Base-by-base conservation (phyloP, 2,888 invertebrate species). In the Idaea dimidiata region DNA sequence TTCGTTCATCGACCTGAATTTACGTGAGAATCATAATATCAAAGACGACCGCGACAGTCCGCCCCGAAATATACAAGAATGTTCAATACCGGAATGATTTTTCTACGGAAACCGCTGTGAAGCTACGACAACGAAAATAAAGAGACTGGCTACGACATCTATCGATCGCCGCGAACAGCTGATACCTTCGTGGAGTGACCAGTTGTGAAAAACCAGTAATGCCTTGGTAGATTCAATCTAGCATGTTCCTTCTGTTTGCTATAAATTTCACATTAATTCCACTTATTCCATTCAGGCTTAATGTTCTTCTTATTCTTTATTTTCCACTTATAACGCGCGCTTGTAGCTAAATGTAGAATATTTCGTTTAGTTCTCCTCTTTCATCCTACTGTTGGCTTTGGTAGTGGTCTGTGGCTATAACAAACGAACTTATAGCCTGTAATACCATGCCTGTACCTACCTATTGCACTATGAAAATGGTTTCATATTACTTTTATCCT, bases 91-190 rank as follows among this genome's bases (percentile, higher is more conserved):
- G 77, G 82, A 81, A 81, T 80, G 81, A 84, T 86, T 84, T 84
- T 91, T 91, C 90, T 89, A 91, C 90, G 83, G 86, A 85, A 89
- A 89, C 89, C 88, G 90, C 88, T 89, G 87, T 74, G 77, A 81
- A 77, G 83, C 82, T 77, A 83, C 78, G 80, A 82, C 83, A 84
- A 84, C 85, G 84, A 91, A 91, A 91, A 90, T 91, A 91, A 90
- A 89, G 89, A 82, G 87, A 88, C 89, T 83, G 83, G 81, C 88
- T 91, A 90, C 87, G 92, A 92, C 92, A 91, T 92, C 91, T 92
- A 92, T 92, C 86, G 92, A 91, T 91, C 90, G 83, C 69, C 59
- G 63, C 57, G 70, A 87, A 88, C 91, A 92, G 89, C 91, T 91
- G 91, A 80, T 84, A 59, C 55, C 6, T 6, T 1, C 7, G 16